Evolutionary conservation across 2,888 invertebrate species (phyloP).

Genomic region (Agrochola lota): DNA sequence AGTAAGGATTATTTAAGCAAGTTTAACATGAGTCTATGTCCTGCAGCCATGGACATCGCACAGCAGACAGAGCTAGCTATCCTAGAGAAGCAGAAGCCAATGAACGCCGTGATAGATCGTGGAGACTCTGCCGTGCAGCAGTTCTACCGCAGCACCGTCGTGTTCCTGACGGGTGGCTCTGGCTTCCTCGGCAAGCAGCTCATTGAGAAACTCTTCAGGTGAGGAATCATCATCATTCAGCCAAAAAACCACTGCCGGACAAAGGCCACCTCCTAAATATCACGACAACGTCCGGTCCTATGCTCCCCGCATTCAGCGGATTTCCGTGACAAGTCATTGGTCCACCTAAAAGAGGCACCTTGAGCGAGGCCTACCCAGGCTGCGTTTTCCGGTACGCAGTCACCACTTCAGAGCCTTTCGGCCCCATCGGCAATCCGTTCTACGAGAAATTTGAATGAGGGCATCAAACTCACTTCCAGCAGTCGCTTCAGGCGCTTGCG

Average conservation of each 20-base stretch:
- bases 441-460: not conserved
- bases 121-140: slow-evolving; percentile 67
- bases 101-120: slow-evolving; percentile 52
- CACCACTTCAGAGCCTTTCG: no score
- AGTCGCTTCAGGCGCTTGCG: not conserved
- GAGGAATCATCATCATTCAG: slow-evolving; percentile 1
- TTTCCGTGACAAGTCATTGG: not conserved
- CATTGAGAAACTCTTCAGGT: slow-evolving; percentile 94
- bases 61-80: slow-evolving; percentile 15
- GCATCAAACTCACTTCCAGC: not conserved
- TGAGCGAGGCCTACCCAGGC: not conserved
- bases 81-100: slow-evolving; percentile 31
- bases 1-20: not conserved
- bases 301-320: not conserved
- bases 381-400: no score
- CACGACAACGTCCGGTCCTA: not conserved
- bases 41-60: slow-evolving; percentile 51
- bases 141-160: slow-evolving; percentile 68
- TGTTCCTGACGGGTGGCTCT: slow-evolving; percentile 96
- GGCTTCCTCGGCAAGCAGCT: slow-evolving; percentile 98
- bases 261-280: no score
- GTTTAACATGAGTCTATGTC: not conserved
- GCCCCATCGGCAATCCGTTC: not conserved
- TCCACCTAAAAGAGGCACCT: not conserved
- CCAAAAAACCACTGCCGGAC: no score